A percentile compares a stretch with the other conserved stretches of the same genome.
Evolutionary conservation across 2,113 vertebrate species (phyloP).

Genomic region (Lampris megalopsis): DNA sequence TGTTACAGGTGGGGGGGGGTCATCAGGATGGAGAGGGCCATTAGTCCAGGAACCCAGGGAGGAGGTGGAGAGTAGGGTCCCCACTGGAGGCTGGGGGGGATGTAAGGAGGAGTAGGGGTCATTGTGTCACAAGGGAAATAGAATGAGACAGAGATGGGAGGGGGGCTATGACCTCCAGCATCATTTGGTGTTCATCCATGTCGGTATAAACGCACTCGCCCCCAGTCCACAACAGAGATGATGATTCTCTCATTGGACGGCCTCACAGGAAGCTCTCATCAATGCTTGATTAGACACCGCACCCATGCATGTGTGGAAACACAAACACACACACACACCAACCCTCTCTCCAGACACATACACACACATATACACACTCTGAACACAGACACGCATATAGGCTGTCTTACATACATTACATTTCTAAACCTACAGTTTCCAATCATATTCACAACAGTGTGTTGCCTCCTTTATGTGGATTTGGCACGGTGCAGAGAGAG

Average conservation of each 20-base stretch:
- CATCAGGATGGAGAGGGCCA: too few species aligned
- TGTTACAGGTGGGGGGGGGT: too few species aligned
- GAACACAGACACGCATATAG: neutral
- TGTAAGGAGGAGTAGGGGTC: neutral
- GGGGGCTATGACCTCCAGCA: neutral
- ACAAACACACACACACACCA: conserved; percentile 41
- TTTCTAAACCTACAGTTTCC: conserved; percentile 66
- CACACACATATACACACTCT: conserved; percentile 6
- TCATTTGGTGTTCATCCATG: conserved; percentile 28
- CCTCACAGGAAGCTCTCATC: conserved; percentile 74
- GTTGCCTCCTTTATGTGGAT: conserved; percentile 54
- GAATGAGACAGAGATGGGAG: too few species aligned
- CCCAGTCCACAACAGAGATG: conserved; percentile 64
- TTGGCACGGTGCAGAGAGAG: conserved; percentile 43
- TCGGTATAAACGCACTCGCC: conserved; percentile 24
- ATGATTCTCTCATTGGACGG: conserved; percentile 58
- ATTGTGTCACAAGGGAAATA: too few species aligned
- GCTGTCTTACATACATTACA: conserved; percentile 46
- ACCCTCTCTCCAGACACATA: neutral
- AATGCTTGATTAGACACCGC: conserved; percentile 73
- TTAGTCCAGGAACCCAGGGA: too few species aligned
- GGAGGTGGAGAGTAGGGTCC: neutral
- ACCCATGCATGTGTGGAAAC: conserved; percentile 38
- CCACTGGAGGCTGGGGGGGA: too few species aligned
- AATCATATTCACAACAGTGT: conserved; percentile 50